These are phyloP conservation scores for Archilochus colubris DNA, from an alignment of 2,113 vertebrate species.

Conservation along the genomic window DNA sequence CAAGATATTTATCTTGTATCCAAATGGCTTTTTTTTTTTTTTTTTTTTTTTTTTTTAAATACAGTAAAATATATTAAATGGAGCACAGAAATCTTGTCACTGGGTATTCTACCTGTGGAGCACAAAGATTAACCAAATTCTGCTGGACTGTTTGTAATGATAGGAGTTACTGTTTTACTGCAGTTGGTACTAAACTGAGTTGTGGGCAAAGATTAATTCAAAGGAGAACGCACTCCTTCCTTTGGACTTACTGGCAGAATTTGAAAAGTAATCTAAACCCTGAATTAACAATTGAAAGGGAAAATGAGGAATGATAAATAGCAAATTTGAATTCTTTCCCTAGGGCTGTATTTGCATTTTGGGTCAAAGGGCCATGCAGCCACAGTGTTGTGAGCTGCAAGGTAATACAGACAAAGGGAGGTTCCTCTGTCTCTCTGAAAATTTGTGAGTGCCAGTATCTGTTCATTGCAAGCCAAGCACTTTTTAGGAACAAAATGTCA, in stretches of 20 bases:
- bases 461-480: background rate
- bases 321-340: background rate
- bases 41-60: background rate
- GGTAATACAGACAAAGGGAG: background rate
- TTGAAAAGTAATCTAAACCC: background rate
- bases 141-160: background rate
- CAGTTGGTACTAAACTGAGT: background rate
- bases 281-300: background rate
- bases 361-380: background rate
- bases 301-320: background rate
- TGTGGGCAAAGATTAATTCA: background rate
- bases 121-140: background rate
- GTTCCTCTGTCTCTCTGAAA: background rate
- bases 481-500: conserved; percentile 7
- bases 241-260: background rate
- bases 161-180: background rate
- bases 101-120: background rate
- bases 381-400: background rate
- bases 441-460: background rate
- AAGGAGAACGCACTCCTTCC: background rate
- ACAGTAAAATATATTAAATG: background rate
- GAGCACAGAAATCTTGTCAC: background rate
- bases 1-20: background rate
- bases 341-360: background rate
- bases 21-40: background rate